Evolutionary conservation across 92 coral and sea anemone genomes (phyloP), one percentile per base, ranked within the genome.

Genomic region (Plumapathes pennacea): DNA sequence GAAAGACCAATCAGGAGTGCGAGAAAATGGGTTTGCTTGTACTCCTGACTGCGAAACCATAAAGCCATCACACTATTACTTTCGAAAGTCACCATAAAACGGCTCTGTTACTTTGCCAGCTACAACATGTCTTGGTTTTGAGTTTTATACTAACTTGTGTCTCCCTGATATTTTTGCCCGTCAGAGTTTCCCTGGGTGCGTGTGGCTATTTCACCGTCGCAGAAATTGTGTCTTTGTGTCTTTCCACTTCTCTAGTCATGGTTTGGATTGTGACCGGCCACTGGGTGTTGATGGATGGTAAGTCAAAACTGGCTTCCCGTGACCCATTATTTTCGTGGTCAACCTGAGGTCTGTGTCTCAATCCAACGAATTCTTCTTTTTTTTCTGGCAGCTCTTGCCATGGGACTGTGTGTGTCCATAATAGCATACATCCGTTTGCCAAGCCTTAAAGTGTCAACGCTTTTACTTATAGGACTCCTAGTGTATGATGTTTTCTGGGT

Each of bases 401-500:
- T 91, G 96, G 97, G 97, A 57, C 66, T 91, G 22, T 91, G 97
- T 64, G 87, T 91, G 26, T 91, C 97, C 24, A 91, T 91, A 96
- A 91, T 91, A 57, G 97, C 97, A 15, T 91, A 91, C 20, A 81
- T 91, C 14, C 84, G 97, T 22, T 81, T 91, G 0, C 97, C 97
- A 59, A 91, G 97, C 67, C 88, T 91, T 22, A 91, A 91, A 78
- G 96, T 91, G 3, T 91, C 97, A 2, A 91, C 95, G 27, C 85
- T 91, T 24, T 73, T 91, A 25, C 76, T 91, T 15, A 77, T 83
- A 36, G 97, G 97, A 21, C 83, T 91, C 21, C 58, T 91, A 46
- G 60, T 90, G 18, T 91, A 91, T 56, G 97, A 91, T 72, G 97
- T 91, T 10, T 91, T 91, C 68, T 91, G 97, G 97, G 97, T 91